Conservation (phyloP, 37 sponge, comb jelly and placozoan species). For the Tethya wilhelma region DNA sequence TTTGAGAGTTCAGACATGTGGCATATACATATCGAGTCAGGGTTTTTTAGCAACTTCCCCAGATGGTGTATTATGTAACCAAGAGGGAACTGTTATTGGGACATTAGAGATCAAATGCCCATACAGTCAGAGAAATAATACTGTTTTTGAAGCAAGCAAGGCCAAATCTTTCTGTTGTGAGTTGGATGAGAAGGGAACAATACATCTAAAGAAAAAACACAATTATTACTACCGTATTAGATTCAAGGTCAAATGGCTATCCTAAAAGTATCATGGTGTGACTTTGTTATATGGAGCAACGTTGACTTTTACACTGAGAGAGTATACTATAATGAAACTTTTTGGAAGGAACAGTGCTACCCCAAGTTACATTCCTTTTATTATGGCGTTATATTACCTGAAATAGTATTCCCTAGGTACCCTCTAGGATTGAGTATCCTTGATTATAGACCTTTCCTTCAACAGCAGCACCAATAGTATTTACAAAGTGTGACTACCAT, state of each 20-base stretch:
- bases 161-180: constrained; percentile 17
- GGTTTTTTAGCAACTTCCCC: constrained; percentile 38
- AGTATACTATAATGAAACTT: constrained; percentile 17
- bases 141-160: constrained; percentile 36
- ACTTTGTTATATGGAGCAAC: constrained; percentile 35
- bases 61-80: constrained; percentile 21
- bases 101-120: constrained; percentile 64
- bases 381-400: constrained; percentile 37
- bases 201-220: constrained; percentile 37
- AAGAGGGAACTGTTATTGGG: not conserved
- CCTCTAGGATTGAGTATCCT: not conserved
- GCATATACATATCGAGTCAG: not conserved
- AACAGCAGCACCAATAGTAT: not conserved
- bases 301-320: constrained; percentile 28
- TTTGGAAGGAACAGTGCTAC: constrained; percentile 22
- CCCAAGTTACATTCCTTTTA: constrained; percentile 34
- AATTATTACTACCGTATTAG: constrained; percentile 55
- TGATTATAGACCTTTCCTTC: not conserved
- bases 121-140: constrained; percentile 25
- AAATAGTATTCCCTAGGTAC: constrained; percentile 25
- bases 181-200: not conserved
- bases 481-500: not conserved
- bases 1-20: not conserved
- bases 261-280: constrained; percentile 28
- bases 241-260: constrained; percentile 49